phyloP scores from a whole-genome alignment of 1,140 invertebrate genomes.

The Caerostris darwini region DNA sequence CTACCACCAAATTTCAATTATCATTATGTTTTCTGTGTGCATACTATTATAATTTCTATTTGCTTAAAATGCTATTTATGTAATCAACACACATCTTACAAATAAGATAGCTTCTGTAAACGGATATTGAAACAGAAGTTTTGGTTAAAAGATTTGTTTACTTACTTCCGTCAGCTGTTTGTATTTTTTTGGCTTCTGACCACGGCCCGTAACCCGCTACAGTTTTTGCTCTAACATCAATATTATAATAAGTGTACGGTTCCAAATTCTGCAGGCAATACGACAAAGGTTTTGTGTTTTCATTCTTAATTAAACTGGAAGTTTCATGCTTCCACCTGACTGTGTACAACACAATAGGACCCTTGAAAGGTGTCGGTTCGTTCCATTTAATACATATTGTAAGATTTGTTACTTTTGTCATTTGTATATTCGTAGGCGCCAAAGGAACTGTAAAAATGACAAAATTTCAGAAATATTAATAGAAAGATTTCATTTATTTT shows the following conservation, averaged over 20 bases:
- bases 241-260: conserved; percentile 6
- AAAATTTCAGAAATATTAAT: too few species aligned
- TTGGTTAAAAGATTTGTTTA: background rate
- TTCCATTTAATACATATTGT: background rate
- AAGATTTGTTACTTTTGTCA: background rate
- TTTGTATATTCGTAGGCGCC: background rate
- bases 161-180: conserved; percentile 15
- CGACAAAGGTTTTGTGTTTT: too few species aligned
- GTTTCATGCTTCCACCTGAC: background rate
- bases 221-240: conserved; percentile 14
- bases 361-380: background rate
- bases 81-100: too few species aligned
- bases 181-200: background rate
- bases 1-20: too few species aligned
- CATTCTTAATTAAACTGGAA: background rate
- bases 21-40: too few species aligned
- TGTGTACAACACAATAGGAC: conserved; percentile 27
- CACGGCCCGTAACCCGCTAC: background rate
- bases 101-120: too few species aligned
- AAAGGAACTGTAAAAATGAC: conserved; percentile 25
- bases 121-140: too few species aligned
- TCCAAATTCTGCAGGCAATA: conserved; percentile 1
- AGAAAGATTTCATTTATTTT: too few species aligned
- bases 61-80: background rate
- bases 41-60: too few species aligned